Base-by-base conservation (phyloP, 2,888 invertebrate genomes). In the Encarsia formosa region DNA sequence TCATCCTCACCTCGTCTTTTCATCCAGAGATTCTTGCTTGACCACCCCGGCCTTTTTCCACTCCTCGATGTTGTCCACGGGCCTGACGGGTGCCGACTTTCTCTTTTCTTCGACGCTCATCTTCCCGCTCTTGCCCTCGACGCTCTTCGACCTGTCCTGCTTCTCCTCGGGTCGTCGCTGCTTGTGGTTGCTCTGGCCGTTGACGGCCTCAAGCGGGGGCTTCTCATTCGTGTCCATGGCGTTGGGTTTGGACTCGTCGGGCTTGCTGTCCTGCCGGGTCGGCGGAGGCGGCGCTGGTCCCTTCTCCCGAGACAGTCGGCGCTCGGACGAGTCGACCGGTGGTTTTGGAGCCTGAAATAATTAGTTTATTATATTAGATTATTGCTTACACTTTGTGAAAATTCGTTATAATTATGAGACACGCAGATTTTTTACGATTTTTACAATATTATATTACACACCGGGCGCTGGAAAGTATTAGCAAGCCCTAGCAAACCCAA, bases 231-330 rank as follows among this genome's bases (percentile, higher is more conserved):
- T 16, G 23, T 16, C 22, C 20, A 22, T 19, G 18, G 37, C 19
- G 19, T 8, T 20, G 20, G 39, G 39, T 22, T 39, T 39, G 4
- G 5, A 11, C 48, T 57, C 43, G 54, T 71, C 69, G 29, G 54
- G 59, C 52, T 65, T 69, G 43, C 63, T 68, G 20, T 61, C 68
- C 23, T 58, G 56, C 38, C 68, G 64, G 18, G 69, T 63, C 20
- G 83, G 82, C 22, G 89, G 88, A 50, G 82, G 82, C 11, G 88
- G 90, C 38, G 88, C 90, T 53, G 88, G 88, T 54, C 90, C 90
- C 73, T 91, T 90, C 66, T 89, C 88, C 35, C 78, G 75, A 15
- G 81, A 79, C 49, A 77, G 71, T 67, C 79, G 76, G 54, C 80
- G 77, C 63, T 80, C 80, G 13, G 22, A 23, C 22, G 5, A 6